Percentiles rank a stretch among this genome's conserved stretches.
Evolutionary conservation across 2,888 invertebrate species (phyloP).

Genomic region (Oscheius myriophilus): DNA sequence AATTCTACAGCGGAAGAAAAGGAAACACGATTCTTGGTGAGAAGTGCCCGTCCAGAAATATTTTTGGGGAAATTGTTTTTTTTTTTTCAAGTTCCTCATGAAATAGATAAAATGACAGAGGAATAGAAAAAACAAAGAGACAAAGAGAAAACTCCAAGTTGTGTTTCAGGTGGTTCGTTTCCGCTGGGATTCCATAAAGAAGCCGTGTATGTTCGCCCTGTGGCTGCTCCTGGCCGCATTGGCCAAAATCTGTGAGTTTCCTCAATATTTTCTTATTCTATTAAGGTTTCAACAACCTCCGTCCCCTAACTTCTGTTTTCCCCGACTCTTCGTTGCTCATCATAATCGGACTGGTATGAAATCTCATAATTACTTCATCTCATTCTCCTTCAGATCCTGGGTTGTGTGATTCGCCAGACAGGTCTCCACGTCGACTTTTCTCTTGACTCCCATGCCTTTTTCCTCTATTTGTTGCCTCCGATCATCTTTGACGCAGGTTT

Average conservation of each 20-base stretch:
- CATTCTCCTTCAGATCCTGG: slow-evolving; percentile 9
- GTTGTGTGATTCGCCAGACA: slow-evolving; percentile 15
- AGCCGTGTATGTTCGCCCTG: slow-evolving; percentile 19
- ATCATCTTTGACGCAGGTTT: slow-evolving; percentile 89
- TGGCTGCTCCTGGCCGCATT: slow-evolving; percentile 29
- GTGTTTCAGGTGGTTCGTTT: slow-evolving; percentile 20
- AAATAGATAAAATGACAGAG: background rate
- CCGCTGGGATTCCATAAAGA: slow-evolving; percentile 15
- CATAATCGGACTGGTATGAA: slow-evolving; percentile 83
- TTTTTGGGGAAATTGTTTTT: background rate
- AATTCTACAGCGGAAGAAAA: too few relatives aligned
- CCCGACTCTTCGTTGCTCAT: slow-evolving; percentile 97
- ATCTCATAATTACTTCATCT: background rate
- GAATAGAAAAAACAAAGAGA: background rate
- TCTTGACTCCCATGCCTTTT: slow-evolving; percentile 81
- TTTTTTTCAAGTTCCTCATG: background rate
- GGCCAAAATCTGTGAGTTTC: slow-evolving; percentile 28
- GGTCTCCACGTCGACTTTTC: slow-evolving; percentile 12
- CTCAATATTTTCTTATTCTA: too few relatives aligned
- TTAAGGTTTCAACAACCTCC: slow-evolving; percentile 49
- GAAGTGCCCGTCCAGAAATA: too few relatives aligned
- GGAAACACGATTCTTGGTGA: too few relatives aligned
- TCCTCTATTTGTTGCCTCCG: slow-evolving; percentile 95
- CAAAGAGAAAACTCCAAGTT: background rate
- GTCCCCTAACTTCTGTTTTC: slow-evolving; percentile 74